A percentile compares a stretch with the other conserved stretches of the same genome.
These are phyloP conservation scores for Cataglyphis altisquamis DNA, from an alignment of 2,888 invertebrate species.

Conservation along the genomic window DNA sequence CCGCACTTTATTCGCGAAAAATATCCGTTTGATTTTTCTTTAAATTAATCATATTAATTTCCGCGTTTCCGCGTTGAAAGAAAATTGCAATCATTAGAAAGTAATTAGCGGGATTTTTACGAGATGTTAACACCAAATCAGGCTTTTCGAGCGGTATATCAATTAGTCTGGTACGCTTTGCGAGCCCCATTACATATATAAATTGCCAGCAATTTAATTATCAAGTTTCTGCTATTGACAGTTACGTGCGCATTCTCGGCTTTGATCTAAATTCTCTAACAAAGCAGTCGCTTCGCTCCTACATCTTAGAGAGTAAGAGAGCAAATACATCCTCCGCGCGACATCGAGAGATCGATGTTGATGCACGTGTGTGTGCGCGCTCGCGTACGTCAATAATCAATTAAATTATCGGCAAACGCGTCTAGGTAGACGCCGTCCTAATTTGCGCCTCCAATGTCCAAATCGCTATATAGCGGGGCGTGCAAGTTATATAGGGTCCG, in stretches of 20 bases:
- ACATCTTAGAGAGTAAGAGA: conserved; percentile 42
- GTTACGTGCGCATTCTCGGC: conserved; percentile 11
- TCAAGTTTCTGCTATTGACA: conserved; percentile 44
- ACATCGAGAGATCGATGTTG: conserved; percentile 20
- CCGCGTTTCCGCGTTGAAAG: neutral
- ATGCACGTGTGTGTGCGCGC: conserved; percentile 7
- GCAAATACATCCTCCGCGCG: conserved; percentile 15
- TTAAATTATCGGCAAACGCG: conserved; percentile 59
- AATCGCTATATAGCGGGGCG: conserved; percentile 36
- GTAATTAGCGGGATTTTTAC: conserved; percentile 34
- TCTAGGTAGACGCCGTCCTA: conserved; percentile 53
- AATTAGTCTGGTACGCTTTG: conserved; percentile 16
- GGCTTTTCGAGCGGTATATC: conserved; percentile 24
- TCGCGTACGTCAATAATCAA: conserved; percentile 55
- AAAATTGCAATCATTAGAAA: conserved; percentile 26
- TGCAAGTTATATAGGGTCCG: conserved; percentile 18
- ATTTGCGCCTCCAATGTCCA: conserved; percentile 50
- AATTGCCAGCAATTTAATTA: conserved; percentile 54
- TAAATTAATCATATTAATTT: conserved; percentile 11
- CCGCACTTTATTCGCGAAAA: neutral
- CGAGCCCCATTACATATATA: conserved; percentile 33
- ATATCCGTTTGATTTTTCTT: neutral
- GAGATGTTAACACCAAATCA: conserved; percentile 35
- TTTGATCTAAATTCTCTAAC: conserved; percentile 48
- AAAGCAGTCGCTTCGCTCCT: conserved; percentile 30